phyloP scores from a whole-genome alignment of 2,113 vertebrate species.

The Zosterops pallidus region DNA sequence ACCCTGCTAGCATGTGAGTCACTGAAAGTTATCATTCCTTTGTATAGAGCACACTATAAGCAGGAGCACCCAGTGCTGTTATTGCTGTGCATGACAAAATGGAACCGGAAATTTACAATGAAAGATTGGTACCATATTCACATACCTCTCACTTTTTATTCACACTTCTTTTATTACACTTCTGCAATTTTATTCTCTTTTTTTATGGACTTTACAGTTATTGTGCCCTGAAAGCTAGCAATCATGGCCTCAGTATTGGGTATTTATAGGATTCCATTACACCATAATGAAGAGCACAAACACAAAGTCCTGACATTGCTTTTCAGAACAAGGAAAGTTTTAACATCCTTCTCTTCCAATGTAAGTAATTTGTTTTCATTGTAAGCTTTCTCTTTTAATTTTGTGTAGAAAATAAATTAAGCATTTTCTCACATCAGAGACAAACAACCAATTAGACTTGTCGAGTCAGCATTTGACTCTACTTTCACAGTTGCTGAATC shows the following conservation, averaged over 20 bases:
- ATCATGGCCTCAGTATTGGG: background rate
- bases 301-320: background rate
- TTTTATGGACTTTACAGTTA: conserved; percentile 3
- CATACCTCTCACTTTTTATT: background rate
- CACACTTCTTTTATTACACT: conserved; percentile 33
- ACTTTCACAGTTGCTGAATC: background rate
- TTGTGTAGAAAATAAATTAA: background rate
- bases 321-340: background rate
- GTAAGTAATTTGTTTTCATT: background rate
- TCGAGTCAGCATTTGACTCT: background rate
- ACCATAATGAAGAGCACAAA: background rate
- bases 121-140: background rate
- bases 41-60: background rate
- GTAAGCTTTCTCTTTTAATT: background rate
- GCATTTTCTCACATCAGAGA: background rate
- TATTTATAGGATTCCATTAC: conserved; percentile 11
- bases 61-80: background rate
- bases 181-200: conserved; percentile 28
- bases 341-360: background rate
- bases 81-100: fast-evolving
- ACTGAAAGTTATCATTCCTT: background rate
- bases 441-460: background rate
- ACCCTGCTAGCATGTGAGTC: background rate
- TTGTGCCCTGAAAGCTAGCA: background rate
- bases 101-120: background rate